These are phyloP conservation scores for Macrosiphum euphorbiae DNA, from an alignment of 2,888 invertebrate species.

Conservation along the genomic window DNA sequence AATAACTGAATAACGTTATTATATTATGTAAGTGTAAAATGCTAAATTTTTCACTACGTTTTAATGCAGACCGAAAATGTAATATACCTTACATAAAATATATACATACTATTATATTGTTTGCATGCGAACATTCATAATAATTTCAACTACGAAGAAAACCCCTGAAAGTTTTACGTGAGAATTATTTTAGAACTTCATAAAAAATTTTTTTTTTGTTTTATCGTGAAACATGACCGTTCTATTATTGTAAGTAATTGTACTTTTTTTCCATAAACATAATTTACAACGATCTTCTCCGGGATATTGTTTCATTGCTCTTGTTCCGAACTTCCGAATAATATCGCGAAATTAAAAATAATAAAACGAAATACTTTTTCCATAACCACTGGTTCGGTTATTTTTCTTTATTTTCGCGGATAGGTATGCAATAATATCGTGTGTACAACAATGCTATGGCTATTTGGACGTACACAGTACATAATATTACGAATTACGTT, in stretches of 20 bases:
- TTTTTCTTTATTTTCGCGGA: neutral
- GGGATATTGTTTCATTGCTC: neutral
- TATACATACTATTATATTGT: neutral
- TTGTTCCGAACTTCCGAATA: neutral
- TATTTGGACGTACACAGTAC: neutral
- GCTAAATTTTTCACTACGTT: neutral
- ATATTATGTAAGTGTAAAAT: neutral
- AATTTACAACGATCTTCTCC: neutral
- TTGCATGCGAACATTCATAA: neutral
- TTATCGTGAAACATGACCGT: neutral
- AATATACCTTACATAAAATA: neutral
- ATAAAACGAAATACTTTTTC: neutral
- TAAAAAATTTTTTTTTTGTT: neutral
- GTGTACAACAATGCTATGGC: neutral
- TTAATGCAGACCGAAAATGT: neutral
- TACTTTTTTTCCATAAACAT: slow-evolving; percentile 20
- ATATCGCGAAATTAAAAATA: neutral
- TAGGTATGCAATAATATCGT: neutral
- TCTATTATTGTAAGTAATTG: slow-evolving; percentile 6
- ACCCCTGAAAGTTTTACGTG: slow-evolving; percentile 3
- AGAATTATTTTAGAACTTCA: neutral
- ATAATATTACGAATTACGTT: neutral
- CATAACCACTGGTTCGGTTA: neutral
- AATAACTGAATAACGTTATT: neutral
- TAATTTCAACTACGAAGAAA: neutral